Base-by-base conservation (phyloP, 1,140 invertebrate genomes). In the Drosophila burlai region DNA sequence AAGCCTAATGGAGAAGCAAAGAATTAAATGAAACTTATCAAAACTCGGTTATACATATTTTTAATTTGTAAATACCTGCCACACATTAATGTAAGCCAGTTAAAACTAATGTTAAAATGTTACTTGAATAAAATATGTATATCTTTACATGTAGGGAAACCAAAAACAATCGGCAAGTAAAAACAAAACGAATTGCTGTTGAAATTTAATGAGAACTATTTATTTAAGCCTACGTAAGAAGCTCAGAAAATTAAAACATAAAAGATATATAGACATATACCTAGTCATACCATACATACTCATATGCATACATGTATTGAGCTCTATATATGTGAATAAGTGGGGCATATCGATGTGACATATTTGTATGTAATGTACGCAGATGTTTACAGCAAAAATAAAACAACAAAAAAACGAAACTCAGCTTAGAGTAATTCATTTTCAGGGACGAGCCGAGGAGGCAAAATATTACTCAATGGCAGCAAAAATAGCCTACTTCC, bases 331-430 rank as follows among this genome's bases (percentile, higher is more conserved):
- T 72, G 65, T 80, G 72, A 66, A 52, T 82, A 82, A 82, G 83
- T 74, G 68, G 26, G 68, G 68, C 83, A 87, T 89, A 87, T 87
- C 76, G 61, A 79, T 72, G 74, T 81, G 69, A 81, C 75, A 83
- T 81, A 78, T 81, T 83, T 89, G 80, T 83, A 83, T 89, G 84
- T 81, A 89, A 75, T 89, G 81, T 81, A 77, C 73, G 76, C 73
- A 79, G 73, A 60, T 81, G 83, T 87, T 86, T 86, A 79, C 78
- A 85, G 71, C 72, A 80, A 80, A 68, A 77, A 89, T 58, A 71
- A 89, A 71, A 60, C 38, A 34, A 43, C 73, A 73, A 78, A 59
- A 54, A 78, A 68, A 40, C 36, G 18, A 52, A 38, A 15, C 11
- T 8, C n/a, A 16, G 8, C n/a, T n/a, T 29, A 18, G 1, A 18